phyloP scores from a whole-genome alignment of 2,797 vertebrate genomes.

The Microctenopoma stevenorrisi region DNA sequence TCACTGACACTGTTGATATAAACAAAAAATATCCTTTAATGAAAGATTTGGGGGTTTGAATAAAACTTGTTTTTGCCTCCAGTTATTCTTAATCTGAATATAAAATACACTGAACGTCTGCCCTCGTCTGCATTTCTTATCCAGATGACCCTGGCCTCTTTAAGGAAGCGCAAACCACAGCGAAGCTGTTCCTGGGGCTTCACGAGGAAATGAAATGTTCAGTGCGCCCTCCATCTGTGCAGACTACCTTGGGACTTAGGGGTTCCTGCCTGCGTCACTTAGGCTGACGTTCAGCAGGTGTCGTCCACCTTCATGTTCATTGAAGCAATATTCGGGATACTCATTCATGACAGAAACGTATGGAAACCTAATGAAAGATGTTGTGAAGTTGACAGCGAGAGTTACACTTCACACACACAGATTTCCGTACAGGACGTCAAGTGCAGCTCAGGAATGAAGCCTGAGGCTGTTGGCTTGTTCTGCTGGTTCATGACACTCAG shows the following conservation, averaged over 20 bases:
- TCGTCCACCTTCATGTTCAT: background rate
- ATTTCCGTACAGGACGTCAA: conserved; percentile 19
- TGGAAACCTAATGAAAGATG: background rate
- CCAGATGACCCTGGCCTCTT: conserved; percentile 28
- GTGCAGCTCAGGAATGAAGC: conserved; percentile 15
- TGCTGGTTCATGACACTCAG: conserved; percentile 16
- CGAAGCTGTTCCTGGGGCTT: conserved; percentile 24
- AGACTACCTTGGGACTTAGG: conserved; percentile 11
- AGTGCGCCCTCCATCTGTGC: conserved; percentile 7
- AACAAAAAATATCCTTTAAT: too few species aligned
- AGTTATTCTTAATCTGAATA: background rate
- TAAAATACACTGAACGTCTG: background rate
- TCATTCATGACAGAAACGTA: background rate
- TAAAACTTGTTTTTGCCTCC: background rate
- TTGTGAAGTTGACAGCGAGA: background rate
- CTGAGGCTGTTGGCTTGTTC: conserved; percentile 45
- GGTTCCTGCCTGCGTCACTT: conserved; percentile 25
- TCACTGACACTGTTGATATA: too few species aligned
- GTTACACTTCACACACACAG: conserved; percentile 12
- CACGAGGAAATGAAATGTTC: conserved; percentile 57
- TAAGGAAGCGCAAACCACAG: conserved; percentile 10
- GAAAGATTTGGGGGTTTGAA: too few species aligned
- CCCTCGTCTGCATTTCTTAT: conserved; percentile 18
- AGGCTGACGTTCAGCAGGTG: conserved; percentile 31
- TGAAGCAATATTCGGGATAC: too few species aligned